Conservation (phyloP, 2,888 invertebrate species). For the Drosophila anceps region DNA sequence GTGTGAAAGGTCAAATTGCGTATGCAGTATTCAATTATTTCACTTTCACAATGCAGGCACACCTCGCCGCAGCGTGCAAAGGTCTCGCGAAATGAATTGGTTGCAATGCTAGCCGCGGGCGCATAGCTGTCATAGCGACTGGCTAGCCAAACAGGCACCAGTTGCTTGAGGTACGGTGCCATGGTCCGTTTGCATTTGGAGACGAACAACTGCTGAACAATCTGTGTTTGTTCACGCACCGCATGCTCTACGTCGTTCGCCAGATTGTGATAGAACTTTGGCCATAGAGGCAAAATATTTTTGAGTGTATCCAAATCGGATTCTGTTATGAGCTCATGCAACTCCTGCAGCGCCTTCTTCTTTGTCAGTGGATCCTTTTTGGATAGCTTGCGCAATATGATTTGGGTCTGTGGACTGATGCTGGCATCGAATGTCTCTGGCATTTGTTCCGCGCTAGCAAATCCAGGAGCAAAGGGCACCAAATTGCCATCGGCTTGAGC, state of each 20-base stretch:
- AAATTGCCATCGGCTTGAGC: slow-evolving; percentile 87
- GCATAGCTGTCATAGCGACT: slow-evolving; percentile 94
- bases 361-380: slow-evolving; percentile 97
- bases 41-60: slow-evolving; percentile 92
- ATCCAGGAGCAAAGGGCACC: slow-evolving; percentile 87
- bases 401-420: slow-evolving; percentile 90
- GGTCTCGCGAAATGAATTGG: slow-evolving; percentile 89
- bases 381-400: slow-evolving; percentile 93
- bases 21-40: slow-evolving; percentile 90
- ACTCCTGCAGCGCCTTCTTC: slow-evolving; percentile 92
- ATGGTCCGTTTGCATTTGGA: slow-evolving; percentile 90
- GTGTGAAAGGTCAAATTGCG: slow-evolving; percentile 89
- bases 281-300: slow-evolving; percentile 92
- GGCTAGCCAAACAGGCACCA: slow-evolving; percentile 94
- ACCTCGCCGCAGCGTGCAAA: slow-evolving; percentile 94
- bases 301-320: slow-evolving; percentile 89
- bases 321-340: slow-evolving; percentile 89
- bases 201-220: slow-evolving; percentile 90
- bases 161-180: slow-evolving; percentile 91
- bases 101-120: slow-evolving; percentile 92
- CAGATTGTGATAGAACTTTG: slow-evolving; percentile 91
- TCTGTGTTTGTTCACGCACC: slow-evolving; percentile 92
- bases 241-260: slow-evolving; percentile 92
- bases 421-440: slow-evolving; percentile 88
- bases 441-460: slow-evolving; percentile 84